A percentile compares a stretch with the other conserved stretches of the same genome.
Evolutionary conservation across 2,797 vertebrate species (phyloP).

Genomic region (Eurystomus glaucurus): DNA sequence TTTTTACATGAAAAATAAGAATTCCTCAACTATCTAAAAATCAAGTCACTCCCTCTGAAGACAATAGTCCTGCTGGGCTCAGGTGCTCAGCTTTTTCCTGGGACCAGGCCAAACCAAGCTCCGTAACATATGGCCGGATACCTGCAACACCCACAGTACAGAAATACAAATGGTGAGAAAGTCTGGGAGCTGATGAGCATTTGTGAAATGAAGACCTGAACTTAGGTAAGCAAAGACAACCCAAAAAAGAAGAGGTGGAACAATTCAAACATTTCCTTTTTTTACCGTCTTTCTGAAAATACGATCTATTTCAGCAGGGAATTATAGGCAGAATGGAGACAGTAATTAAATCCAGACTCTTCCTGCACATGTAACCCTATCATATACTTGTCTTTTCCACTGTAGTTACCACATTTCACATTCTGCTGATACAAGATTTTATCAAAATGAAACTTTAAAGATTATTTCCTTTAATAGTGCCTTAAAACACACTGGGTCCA

Average conservation of each 20-base stretch:
- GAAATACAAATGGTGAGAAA: neutral
- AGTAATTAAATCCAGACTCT: slow-evolving; percentile 32
- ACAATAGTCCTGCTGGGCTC: neutral
- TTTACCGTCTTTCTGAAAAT: neutral
- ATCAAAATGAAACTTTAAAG: slow-evolving; percentile 1
- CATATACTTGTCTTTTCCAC: neutral
- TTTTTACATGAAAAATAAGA: neutral
- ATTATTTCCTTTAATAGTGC: neutral
- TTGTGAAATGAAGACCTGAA: neutral
- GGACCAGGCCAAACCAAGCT: neutral
- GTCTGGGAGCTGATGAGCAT: neutral
- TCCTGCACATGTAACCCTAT: neutral
- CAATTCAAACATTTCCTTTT: neutral
- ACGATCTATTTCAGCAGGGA: neutral
- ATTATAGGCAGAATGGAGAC: neutral
- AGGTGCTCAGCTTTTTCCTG: neutral
- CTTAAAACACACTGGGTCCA: neutral
- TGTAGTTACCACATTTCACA: neutral
- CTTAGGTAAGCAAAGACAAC: neutral
- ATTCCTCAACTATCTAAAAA: neutral
- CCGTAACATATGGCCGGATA: neutral
- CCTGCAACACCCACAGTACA: neutral
- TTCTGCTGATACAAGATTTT: neutral
- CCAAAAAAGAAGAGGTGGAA: neutral
- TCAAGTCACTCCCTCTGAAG: neutral